A percentile compares a stretch with the other conserved stretches of the same genome.
These are phyloP conservation scores for Phaethon lepturus DNA, from an alignment of 2,113 vertebrate genomes.

Conservation along the genomic window DNA sequence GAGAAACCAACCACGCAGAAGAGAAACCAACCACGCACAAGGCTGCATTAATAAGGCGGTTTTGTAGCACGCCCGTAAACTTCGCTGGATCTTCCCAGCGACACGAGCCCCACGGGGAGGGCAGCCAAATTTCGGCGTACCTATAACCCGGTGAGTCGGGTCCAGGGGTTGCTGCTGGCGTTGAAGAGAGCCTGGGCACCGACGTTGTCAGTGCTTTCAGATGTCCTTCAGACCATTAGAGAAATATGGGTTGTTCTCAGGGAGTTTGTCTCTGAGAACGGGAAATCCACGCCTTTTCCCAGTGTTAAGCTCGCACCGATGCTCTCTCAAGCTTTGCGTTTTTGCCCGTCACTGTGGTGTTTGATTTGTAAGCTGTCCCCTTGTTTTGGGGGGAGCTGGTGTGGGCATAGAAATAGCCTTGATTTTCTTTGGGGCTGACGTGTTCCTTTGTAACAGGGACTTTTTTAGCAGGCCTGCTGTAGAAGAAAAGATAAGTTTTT, in stretches of 20 bases:
- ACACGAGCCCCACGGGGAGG: rapidly evolving
- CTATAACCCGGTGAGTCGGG: background rate
- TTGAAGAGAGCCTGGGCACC: background rate
- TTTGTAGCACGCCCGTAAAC: background rate
- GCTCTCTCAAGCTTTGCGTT: background rate
- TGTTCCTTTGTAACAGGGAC: background rate
- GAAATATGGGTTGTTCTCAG: rapidly evolving
- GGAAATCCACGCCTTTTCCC: background rate
- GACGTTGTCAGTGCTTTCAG: background rate
- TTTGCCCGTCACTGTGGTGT: rapidly evolving
- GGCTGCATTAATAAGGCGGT: background rate
- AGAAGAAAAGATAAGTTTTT: background rate
- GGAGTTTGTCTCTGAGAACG: background rate
- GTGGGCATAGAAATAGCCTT: background rate
- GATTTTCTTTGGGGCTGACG: background rate
- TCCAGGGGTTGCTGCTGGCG: background rate
- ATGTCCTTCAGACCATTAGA: background rate
- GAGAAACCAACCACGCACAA: background rate
- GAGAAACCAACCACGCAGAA: background rate
- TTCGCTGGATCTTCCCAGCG: rapidly evolving
- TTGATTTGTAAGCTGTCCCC: background rate
- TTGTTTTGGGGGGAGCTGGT: background rate
- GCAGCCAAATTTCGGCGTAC: background rate
- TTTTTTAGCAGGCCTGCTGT: background rate
- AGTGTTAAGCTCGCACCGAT: rapidly evolving